Conservation (phyloP, 1,140 invertebrate genomes). For the Ooceraea biroi region DNA sequence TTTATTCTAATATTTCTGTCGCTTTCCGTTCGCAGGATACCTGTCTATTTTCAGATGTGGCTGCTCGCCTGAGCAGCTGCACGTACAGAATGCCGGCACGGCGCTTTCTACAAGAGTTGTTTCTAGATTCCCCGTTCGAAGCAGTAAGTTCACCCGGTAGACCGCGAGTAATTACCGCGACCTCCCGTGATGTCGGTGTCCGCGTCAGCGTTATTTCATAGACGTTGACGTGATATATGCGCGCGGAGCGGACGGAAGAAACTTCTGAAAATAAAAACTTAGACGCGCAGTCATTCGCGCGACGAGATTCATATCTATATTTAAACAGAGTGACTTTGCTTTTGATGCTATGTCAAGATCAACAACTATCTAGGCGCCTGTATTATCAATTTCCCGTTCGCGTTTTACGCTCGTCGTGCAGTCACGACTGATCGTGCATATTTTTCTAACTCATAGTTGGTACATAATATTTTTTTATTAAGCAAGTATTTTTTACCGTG, state of each 20-base stretch:
- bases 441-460: no score
- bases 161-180: background rate
- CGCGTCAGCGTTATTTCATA: conserved; percentile 7
- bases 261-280: conserved; percentile 14
- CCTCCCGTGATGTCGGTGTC: conserved; percentile 6
- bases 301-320: background rate
- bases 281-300: background rate
- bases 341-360: background rate
- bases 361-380: background rate
- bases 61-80: conserved; percentile 91
- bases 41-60: conserved; percentile 97
- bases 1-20: conserved; percentile 24
- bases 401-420: no score
- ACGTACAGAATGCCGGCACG: conserved; percentile 94
- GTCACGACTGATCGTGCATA: no score
- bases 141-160: conserved; percentile 77
- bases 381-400: no score
- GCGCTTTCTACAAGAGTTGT: conserved; percentile 97
- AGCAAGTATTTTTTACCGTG: no score
- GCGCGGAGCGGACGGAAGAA: background rate
- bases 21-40: conserved; percentile 91
- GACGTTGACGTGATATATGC: background rate
- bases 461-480: no score
- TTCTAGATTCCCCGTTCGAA: conserved; percentile 94
- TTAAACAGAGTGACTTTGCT: background rate